Evolutionary conservation across 2,113 vertebrate species (phyloP).

Genomic region (Oncorhynchus nerka): DNA sequence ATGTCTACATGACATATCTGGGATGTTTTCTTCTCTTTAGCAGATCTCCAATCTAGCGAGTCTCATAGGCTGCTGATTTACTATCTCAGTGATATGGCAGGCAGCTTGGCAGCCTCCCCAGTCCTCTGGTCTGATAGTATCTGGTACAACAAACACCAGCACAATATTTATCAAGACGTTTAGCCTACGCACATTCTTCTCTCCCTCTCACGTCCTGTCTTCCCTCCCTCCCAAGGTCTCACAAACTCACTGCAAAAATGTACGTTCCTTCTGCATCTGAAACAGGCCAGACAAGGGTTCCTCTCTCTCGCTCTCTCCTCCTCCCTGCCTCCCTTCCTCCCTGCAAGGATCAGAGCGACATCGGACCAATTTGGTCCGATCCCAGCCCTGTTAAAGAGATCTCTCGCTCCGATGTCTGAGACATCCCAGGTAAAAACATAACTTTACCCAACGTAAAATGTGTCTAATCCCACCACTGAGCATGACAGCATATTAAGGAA

Average conservation of each 20-base stretch:
- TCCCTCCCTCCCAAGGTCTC: too few relatives aligned
- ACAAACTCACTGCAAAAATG: too few relatives aligned
- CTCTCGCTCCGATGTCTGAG: conserved; percentile 55
- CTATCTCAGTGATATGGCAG: conserved; percentile 32
- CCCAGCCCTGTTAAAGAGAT: conserved; percentile 41
- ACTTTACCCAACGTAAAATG: conserved; percentile 23
- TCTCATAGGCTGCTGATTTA: conserved; percentile 44
- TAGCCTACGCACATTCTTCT: conserved; percentile 47
- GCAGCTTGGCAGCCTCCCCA: conserved; percentile 50
- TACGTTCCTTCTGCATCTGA: too few relatives aligned
- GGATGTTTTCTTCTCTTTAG: conserved; percentile 32
- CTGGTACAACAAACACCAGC: conserved; percentile 45
- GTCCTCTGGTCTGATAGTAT: conserved; percentile 65
- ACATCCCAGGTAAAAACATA: conserved; percentile 9
- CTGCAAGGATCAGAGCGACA: neutral
- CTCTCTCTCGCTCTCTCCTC: too few relatives aligned
- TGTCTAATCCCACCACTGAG: too few relatives aligned
- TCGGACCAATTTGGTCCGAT: conserved; percentile 16
- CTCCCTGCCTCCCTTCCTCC: neutral
- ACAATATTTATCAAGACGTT: conserved; percentile 54
- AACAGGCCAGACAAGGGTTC: too few relatives aligned
- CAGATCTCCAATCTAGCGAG: conserved; percentile 40
- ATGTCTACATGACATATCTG: conserved; percentile 33
- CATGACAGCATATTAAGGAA: too few relatives aligned
- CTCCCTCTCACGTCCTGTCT: conserved; percentile 3